phyloP scores from a whole-genome alignment of 1,140 invertebrate genomes.

The Orussus abietinus region DNA sequence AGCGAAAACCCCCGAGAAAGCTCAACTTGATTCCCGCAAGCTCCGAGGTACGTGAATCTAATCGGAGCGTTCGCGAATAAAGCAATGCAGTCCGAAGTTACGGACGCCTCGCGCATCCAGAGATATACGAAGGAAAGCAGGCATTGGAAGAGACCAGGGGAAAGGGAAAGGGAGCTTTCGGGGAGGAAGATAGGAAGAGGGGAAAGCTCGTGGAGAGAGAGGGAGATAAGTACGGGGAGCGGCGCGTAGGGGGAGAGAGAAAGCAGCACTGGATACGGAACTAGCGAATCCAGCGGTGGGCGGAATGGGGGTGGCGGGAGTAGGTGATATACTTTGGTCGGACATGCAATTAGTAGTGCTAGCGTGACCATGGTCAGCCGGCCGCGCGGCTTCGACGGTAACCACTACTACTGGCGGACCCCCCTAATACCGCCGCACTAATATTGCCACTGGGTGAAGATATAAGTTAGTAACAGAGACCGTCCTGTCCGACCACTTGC shows the following conservation, averaged over 20 bases:
- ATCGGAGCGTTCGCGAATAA: constrained; percentile 20
- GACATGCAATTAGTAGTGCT: constrained; percentile 46
- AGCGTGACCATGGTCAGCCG: constrained; percentile 36
- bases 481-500: no score
- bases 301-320: constrained; percentile 26
- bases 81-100: constrained; percentile 2
- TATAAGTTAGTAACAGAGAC: no score
- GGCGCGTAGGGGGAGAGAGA: constrained; percentile 19
- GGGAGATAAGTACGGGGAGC: constrained; percentile 17
- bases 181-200: constrained; percentile 9
- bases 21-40: no score
- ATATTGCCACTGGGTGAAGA: no score
- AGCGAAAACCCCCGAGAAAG: no score
- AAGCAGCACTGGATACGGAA: no score
- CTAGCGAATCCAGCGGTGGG: constrained; percentile 27
- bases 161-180: constrained; percentile 4
- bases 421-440: background rate
- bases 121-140: constrained; percentile 13
- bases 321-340: constrained; percentile 44
- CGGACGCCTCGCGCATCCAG: constrained; percentile 4
- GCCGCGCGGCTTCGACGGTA: constrained; percentile 3
- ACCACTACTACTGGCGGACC: background rate
- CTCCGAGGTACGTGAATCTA: no score
- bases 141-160: constrained; percentile 8
- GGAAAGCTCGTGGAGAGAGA: constrained; percentile 10